Evolutionary conservation across 1,140 invertebrate species (phyloP).

Genomic region (Rhopalosiphum maidis): DNA sequence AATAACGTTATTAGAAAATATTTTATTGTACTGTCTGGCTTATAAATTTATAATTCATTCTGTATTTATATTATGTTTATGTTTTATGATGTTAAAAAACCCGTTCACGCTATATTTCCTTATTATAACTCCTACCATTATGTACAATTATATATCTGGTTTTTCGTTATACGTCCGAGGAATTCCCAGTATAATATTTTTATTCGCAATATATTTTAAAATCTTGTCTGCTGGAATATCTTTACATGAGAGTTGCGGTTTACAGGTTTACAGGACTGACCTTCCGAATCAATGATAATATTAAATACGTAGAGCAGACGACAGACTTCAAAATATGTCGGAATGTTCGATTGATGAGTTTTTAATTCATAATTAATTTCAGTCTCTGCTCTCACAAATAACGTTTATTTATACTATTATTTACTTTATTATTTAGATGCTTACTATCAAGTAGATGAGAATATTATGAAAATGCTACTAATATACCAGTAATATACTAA

Average conservation of each 20-base stretch:
- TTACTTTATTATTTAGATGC: not conserved
- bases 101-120: not conserved
- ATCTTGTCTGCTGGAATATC: slow-evolving; percentile 1
- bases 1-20: not conserved
- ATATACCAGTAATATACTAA: not conserved
- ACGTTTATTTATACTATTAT: not conserved
- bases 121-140: not conserved
- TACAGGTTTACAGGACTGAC: not conserved
- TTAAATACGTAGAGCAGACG: not conserved
- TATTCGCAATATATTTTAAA: not conserved
- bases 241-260: not conserved
- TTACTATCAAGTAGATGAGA: not conserved
- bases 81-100: not conserved
- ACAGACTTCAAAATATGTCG: not conserved
- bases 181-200: not conserved
- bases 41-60: not conserved
- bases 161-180: not conserved
- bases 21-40: not conserved
- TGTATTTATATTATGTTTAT: not conserved
- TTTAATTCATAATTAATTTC: not conserved
- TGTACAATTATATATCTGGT: not conserved
- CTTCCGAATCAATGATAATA: slow-evolving; percentile 9
- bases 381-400: not conserved
- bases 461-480: not conserved
- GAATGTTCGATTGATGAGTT: not conserved